phyloP scores from a whole-genome alignment of 2,797 vertebrate genomes.

The Tinamus major region DNA sequence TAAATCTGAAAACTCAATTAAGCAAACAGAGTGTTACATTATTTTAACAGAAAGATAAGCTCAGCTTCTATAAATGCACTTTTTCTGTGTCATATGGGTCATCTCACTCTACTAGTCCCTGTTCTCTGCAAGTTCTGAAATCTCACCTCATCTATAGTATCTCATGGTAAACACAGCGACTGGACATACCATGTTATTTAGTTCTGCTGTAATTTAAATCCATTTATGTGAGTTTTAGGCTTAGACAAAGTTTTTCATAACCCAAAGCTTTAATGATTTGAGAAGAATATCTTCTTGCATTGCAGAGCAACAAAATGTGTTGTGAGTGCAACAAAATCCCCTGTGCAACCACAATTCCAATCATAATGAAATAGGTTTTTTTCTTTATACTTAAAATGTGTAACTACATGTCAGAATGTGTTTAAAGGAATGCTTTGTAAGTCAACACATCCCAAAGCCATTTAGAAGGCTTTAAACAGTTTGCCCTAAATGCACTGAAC shows the following conservation, averaged over 20 bases:
- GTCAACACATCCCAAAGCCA: constrained; percentile 47
- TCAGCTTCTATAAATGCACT: neutral
- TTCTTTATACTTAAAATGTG: neutral
- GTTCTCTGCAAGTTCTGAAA: neutral
- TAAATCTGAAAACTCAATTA: neutral
- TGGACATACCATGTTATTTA: neutral
- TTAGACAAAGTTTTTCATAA: constrained; percentile 43
- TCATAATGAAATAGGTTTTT: constrained; percentile 12
- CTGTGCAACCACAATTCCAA: neutral
- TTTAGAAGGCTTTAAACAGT: constrained; percentile 63
- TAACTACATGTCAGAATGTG: constrained; percentile 13
- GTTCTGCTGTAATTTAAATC: constrained; percentile 22
- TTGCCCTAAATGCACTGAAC: constrained; percentile 39
- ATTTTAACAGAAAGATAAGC: neutral
- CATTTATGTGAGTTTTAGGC: neutral
- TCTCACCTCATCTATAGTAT: neutral
- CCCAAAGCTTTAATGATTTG: constrained; percentile 35
- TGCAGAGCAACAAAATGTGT: neutral
- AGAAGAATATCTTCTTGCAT: constrained; percentile 12
- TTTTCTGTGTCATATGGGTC: neutral
- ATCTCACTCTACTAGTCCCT: neutral
- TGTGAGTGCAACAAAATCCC: constrained; percentile 24
- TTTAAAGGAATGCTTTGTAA: constrained; percentile 71
- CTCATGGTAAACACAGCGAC: constrained; percentile 8
- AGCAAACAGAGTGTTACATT: neutral